Conservation (phyloP, 2,797 vertebrate species). For the Acridotheres tristis region DNA sequence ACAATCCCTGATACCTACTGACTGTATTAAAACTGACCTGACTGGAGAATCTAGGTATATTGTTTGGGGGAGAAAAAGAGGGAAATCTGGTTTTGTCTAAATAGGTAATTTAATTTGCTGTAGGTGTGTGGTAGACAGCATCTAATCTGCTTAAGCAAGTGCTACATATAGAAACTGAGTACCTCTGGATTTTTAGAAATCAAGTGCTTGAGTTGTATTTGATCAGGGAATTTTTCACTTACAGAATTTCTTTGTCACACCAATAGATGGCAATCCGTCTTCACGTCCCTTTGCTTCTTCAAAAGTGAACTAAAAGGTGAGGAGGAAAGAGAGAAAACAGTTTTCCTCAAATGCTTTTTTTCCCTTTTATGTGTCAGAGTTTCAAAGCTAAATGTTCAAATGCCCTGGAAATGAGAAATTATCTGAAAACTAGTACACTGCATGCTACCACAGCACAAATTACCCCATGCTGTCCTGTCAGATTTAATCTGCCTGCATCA, state of each 20-base stretch:
- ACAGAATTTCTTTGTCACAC: not conserved
- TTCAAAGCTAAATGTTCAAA: slow-evolving; percentile 63
- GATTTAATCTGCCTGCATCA: slow-evolving; percentile 61
- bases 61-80: not conserved
- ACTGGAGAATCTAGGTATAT: not conserved
- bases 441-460: slow-evolving; percentile 54
- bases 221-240: not conserved
- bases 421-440: slow-evolving; percentile 56
- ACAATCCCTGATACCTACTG: not conserved
- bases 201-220: not conserved
- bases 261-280: slow-evolving; percentile 74
- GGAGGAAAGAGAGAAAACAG: slow-evolving; percentile 16
- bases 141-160: not conserved
- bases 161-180: not conserved
- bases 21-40: not conserved
- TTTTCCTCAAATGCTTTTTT: slow-evolving; percentile 29
- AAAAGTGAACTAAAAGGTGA: not conserved
- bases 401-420: slow-evolving; percentile 64
- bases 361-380: slow-evolving; percentile 52
- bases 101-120: not conserved
- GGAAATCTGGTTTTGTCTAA: not conserved
- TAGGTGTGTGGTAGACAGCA: not conserved
- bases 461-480: slow-evolving; percentile 64
- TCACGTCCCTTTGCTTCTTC: not conserved
- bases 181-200: not conserved